These are phyloP conservation scores for Vespertilio murinus DNA, from an alignment of 2,797 vertebrate genomes.

Conservation along the genomic window DNA sequence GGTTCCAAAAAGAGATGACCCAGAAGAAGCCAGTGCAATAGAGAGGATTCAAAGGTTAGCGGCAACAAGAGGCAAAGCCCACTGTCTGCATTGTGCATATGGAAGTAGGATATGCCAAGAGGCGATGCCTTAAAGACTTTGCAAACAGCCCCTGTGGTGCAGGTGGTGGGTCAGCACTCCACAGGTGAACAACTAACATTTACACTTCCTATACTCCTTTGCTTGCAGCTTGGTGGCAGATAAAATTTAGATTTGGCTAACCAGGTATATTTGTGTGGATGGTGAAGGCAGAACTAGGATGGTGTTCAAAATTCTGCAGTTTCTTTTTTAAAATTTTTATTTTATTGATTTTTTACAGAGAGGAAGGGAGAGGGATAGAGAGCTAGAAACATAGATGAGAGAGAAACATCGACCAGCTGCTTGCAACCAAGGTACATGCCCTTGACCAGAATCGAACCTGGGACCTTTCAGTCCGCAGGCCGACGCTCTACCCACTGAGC, in stretches of 20 bases:
- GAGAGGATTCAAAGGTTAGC: not conserved
- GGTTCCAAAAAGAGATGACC: not conserved
- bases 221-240: not conserved
- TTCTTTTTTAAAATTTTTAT: too few relatives aligned
- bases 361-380: too few relatives aligned
- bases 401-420: too few relatives aligned
- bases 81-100: not conserved
- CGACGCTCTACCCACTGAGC: too few relatives aligned
- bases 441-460: too few relatives aligned
- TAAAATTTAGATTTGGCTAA: not conserved
- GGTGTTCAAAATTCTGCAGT: not conserved
- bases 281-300: not conserved
- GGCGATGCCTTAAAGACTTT: not conserved
- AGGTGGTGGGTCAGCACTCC: not conserved
- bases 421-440: too few relatives aligned
- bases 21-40: not conserved
- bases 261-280: not conserved
- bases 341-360: too few relatives aligned
- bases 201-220: not conserved
- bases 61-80: not conserved
- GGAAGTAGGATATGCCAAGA: not conserved
- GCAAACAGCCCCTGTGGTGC: fast-evolving
- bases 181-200: not conserved
- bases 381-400: too few relatives aligned
- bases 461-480: too few relatives aligned